Conservation (phyloP, 2,888 invertebrate genomes). For the Chrysolina oricalcia region DNA sequence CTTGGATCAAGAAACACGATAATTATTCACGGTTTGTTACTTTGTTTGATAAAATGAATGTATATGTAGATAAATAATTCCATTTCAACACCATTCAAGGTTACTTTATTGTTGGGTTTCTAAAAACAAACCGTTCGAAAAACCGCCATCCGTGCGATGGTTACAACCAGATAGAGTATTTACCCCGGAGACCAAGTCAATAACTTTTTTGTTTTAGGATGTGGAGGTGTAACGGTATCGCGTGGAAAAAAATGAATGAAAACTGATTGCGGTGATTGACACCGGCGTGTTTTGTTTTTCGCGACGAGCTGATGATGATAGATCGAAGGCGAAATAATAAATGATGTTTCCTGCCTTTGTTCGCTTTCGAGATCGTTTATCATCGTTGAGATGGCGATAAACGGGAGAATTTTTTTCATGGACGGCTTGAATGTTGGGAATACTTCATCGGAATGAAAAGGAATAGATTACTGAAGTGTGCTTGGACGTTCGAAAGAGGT, state of each 20-base stretch:
- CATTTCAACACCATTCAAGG: conserved; percentile 39
- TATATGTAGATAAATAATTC: conserved; percentile 40
- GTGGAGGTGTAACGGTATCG: conserved; percentile 3
- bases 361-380: conserved; percentile 4
- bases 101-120: conserved; percentile 42
- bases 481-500: too few relatives aligned
- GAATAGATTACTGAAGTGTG: not conserved
- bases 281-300: conserved; percentile 19
- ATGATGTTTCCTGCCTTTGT: conserved; percentile 18
- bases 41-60: conserved; percentile 38
- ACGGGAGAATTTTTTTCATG: not conserved
- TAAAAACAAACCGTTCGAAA: conserved; percentile 39
- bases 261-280: conserved; percentile 21
- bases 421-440: not conserved
- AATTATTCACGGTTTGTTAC: conserved; percentile 37
- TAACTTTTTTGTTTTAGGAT: conserved; percentile 20
- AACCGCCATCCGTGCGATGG: conserved; percentile 33
- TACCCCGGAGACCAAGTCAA: conserved; percentile 17
- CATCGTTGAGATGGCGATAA: not conserved
- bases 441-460: not conserved
- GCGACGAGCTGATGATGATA: conserved; percentile 3
- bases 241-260: not conserved
- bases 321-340: not conserved
- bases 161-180: not conserved
- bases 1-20: conserved; percentile 17